Conservation (phyloP, 2,797 vertebrate genomes). For the Sparidentex hasta region DNA sequence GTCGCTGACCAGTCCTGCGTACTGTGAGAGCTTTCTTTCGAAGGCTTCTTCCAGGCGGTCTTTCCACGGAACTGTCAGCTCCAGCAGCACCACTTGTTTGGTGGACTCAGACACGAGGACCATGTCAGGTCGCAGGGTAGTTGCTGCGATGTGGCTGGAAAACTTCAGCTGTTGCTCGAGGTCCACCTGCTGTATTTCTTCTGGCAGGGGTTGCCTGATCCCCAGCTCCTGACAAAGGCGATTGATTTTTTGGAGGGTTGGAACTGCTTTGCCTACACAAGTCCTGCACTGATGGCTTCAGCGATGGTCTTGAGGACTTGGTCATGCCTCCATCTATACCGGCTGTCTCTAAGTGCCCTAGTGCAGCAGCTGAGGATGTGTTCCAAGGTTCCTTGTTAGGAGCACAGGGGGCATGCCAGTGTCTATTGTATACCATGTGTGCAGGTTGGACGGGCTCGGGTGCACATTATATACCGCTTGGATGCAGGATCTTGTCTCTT, state of each 20-base stretch:
- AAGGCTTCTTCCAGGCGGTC: background rate
- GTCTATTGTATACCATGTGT: too few relatives aligned
- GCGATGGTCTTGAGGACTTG: background rate
- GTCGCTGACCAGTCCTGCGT: background rate
- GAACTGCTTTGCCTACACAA: background rate
- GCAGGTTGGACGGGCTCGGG: too few relatives aligned
- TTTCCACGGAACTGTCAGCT: background rate
- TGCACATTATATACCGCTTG: too few relatives aligned
- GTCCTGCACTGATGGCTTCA: background rate
- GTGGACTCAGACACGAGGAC: constrained; percentile 1
- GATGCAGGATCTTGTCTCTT: too few relatives aligned
- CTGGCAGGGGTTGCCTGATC: background rate
- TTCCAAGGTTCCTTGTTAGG: background rate
- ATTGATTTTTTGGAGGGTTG: background rate
- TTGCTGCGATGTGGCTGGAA: background rate
- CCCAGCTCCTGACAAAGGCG: background rate
- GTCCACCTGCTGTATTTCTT: background rate
- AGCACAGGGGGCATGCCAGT: background rate
- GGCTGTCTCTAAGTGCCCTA: background rate
- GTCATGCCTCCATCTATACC: background rate
- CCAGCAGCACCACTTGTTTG: background rate
- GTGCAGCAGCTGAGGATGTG: background rate
- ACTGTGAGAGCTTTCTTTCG: background rate
- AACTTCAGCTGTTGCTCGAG: background rate
- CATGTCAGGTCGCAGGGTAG: background rate